Conservation (phyloP, 2,888 invertebrate genomes). For the Halocaridina rubra region DNA sequence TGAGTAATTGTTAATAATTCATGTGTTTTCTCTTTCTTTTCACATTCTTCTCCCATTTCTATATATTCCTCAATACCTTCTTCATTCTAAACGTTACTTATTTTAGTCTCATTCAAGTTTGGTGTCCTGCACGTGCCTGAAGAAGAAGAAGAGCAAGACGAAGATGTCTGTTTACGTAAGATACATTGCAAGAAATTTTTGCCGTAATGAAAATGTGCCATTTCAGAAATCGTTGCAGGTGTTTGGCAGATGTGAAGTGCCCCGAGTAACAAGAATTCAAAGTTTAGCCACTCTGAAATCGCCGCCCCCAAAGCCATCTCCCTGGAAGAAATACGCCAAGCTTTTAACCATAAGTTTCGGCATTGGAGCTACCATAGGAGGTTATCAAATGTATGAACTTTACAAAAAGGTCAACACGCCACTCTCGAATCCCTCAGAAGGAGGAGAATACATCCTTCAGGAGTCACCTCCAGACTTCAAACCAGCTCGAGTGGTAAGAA, state of each 20-base stretch:
- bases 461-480: not conserved
- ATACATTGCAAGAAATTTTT: not conserved
- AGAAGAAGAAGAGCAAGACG: no score
- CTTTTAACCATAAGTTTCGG: conserved; percentile 16
- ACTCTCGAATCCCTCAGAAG: conserved; percentile 23
- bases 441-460: conserved; percentile 8
- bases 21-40: no score
- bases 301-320: not conserved
- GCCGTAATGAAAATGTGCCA: not conserved
- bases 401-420: conserved; percentile 24
- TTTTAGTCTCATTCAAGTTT: no score
- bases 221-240: not conserved
- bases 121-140: no score
- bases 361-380: conserved; percentile 1
- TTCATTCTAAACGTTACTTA: no score
- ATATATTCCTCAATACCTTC: no score
- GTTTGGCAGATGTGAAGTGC: not conserved
- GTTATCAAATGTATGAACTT: conserved; percentile 2
- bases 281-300: not conserved
- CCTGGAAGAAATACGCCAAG: conserved; percentile 6
- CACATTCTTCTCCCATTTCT: no score
- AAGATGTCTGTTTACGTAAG: conserved; percentile 17
- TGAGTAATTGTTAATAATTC: no score
- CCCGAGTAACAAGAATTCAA: no score
- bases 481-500: not conserved